These are phyloP conservation scores for Idaea straminata DNA, from an alignment of 2,888 invertebrate species.

Conservation along the genomic window DNA sequence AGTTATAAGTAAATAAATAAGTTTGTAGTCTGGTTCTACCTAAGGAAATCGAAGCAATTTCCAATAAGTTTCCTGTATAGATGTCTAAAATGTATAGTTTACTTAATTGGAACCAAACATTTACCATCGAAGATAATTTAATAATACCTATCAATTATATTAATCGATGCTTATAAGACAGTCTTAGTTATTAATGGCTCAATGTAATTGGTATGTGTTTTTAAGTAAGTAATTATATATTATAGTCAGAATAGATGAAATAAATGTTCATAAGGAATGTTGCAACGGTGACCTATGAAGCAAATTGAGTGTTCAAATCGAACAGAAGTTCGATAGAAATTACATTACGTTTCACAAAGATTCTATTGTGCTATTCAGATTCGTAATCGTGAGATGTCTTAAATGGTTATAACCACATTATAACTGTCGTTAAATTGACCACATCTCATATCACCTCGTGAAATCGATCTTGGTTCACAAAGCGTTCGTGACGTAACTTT, in stretches of 20 bases:
- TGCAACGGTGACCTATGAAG: conserved; percentile 14
- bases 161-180: conserved; percentile 25
- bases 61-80: conserved; percentile 61
- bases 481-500: conserved; percentile 53
- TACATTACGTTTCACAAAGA: conserved; percentile 52
- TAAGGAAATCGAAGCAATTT: conserved; percentile 46
- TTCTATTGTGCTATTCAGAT: conserved; percentile 39
- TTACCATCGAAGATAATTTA: conserved; percentile 26
- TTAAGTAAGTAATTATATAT: conserved; percentile 5
- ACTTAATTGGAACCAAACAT: conserved; percentile 19
- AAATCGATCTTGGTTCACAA: conserved; percentile 55
- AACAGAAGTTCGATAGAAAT: conserved; percentile 39
- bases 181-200: neutral
- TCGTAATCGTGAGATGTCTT: conserved; percentile 42
- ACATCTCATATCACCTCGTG: conserved; percentile 45
- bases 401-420: conserved; percentile 39
- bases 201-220: conserved; percentile 14
- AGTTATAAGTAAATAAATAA: neutral
- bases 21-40: neutral
- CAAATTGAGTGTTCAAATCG: conserved; percentile 37
- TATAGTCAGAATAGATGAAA: conserved; percentile 4
- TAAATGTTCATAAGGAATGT: conserved; percentile 20
- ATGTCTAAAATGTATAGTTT: conserved; percentile 42
- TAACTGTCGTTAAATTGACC: conserved; percentile 42
- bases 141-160: conserved; percentile 27